These are phyloP conservation scores for Dendrolimus kikuchii DNA, from an alignment of 1,140 invertebrate species.

Conservation along the genomic window DNA sequence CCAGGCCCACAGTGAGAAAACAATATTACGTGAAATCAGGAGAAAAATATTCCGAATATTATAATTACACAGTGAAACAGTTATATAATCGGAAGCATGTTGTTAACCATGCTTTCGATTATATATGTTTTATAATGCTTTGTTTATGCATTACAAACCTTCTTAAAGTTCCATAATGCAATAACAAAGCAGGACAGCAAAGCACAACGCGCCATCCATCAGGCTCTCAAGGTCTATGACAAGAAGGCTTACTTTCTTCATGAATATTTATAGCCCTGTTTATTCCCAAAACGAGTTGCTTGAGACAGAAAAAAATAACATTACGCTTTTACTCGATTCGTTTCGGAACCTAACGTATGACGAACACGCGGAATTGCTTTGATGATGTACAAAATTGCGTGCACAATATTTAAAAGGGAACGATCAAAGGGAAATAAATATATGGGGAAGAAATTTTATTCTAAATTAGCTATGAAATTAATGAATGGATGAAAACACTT, in stretches of 20 bases:
- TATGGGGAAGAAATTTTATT: too few species aligned
- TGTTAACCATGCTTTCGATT: too few species aligned
- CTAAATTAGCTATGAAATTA: too few species aligned
- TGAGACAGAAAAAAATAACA: slow-evolving; percentile 27
- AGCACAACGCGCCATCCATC: slow-evolving; percentile 52
- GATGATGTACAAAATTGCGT: slow-evolving; percentile 12
- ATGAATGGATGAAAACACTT: too few species aligned
- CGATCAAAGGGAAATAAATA: slow-evolving; percentile 4
- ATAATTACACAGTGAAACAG: too few species aligned
- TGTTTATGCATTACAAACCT: too few species aligned
- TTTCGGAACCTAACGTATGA: slow-evolving; percentile 9
- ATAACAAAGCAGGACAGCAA: slow-evolving; percentile 36
- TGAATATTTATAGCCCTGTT: slow-evolving; percentile 63
- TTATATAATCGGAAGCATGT: too few species aligned
- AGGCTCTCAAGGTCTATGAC: slow-evolving; percentile 60
- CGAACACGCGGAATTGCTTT: slow-evolving; percentile 14
- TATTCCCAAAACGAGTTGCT: slow-evolving; percentile 39
- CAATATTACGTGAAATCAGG: too few species aligned
- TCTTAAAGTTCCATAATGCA: too few species aligned
- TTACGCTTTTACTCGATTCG: slow-evolving; percentile 26
- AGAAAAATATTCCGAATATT: too few species aligned
- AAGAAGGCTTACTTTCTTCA: slow-evolving; percentile 60
- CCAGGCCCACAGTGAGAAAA: too few species aligned
- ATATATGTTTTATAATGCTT: too few species aligned
- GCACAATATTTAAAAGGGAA: slow-evolving; percentile 7